Evolutionary conservation across 2,113 vertebrate species (phyloP).

Genomic region (Oncorhynchus clarkii): DNA sequence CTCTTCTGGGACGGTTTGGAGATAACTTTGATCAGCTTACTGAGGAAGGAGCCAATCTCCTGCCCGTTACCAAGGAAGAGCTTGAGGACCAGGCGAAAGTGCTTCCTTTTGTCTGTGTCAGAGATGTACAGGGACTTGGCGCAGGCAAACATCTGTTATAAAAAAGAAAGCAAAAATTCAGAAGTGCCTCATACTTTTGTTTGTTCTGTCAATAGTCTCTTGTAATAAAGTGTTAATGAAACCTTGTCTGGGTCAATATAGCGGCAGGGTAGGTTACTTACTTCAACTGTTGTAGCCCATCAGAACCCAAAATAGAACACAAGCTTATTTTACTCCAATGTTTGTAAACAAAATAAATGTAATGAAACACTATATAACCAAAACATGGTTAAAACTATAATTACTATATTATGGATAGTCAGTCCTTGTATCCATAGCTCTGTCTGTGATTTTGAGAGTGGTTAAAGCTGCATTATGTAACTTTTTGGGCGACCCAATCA

Average conservation of each 20-base stretch:
- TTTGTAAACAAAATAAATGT: too few relatives aligned
- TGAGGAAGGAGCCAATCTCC: slow-evolving; percentile 91
- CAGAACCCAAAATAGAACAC: too few relatives aligned
- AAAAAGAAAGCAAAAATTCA: neutral
- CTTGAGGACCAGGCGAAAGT: slow-evolving; percentile 86
- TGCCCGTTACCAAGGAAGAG: slow-evolving; percentile 81
- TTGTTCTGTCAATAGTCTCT: slow-evolving; percentile 37
- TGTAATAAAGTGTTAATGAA: slow-evolving; percentile 19
- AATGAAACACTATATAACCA: too few relatives aligned
- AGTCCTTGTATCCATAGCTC: too few relatives aligned
- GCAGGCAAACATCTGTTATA: slow-evolving; percentile 73
- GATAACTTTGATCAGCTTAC: slow-evolving; percentile 94
- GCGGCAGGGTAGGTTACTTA: neutral
- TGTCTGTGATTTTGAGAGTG: too few relatives aligned
- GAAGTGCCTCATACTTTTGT: neutral
- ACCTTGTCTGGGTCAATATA: slow-evolving; percentile 33
- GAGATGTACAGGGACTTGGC: slow-evolving; percentile 95
- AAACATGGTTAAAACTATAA: too few relatives aligned
- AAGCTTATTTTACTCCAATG: too few relatives aligned
- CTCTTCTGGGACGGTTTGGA: slow-evolving; percentile 96
- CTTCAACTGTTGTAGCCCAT: too few relatives aligned
- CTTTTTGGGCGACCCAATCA: too few relatives aligned
- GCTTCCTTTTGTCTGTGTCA: slow-evolving; percentile 91
- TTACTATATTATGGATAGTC: too few relatives aligned
- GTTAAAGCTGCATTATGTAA: too few relatives aligned